These are phyloP conservation scores for Cryptomyrus ogoouensis DNA, from an alignment of 2,113 vertebrate genomes.

Conservation along the genomic window DNA sequence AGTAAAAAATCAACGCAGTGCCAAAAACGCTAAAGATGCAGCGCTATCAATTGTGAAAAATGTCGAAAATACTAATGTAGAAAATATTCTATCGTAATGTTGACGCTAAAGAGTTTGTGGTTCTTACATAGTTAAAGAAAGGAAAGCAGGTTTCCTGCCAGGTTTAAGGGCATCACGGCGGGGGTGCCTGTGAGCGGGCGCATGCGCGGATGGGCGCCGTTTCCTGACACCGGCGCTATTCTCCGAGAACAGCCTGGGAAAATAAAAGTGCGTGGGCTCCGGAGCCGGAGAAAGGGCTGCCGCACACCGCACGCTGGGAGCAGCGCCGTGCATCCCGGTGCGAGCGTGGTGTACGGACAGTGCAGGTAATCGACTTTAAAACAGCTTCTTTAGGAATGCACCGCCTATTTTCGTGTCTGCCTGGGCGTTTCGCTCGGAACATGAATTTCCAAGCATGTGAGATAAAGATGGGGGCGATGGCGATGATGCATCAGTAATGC, in stretches of 20 bases:
- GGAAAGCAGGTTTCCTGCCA: not conserved
- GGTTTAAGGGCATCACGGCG: not conserved
- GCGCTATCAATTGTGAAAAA: not conserved
- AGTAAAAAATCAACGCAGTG: not conserved
- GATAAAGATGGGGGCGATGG: slow-evolving; percentile 1
- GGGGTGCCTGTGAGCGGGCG: slow-evolving; percentile 12
- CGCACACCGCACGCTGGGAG: slow-evolving; percentile 20
- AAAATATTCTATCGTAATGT: not conserved
- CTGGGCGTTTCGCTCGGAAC: not conserved
- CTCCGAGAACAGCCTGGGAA: slow-evolving; percentile 32
- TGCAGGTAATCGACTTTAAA: slow-evolving; percentile 2
- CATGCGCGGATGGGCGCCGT: slow-evolving; percentile 35
- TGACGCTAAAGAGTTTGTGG: not conserved
- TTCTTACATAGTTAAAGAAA: not conserved
- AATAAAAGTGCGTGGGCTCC: slow-evolving; percentile 40
- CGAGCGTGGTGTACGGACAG: slow-evolving; percentile 11
- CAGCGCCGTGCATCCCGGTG: not conserved
- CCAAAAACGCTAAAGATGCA: not conserved
- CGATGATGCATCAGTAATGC: slow-evolving; percentile 5
- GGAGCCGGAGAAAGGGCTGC: slow-evolving; percentile 10
- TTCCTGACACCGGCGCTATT: slow-evolving; percentile 36
- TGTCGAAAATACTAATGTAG: not conserved
- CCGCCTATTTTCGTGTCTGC: not conserved
- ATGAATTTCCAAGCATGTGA: slow-evolving; percentile 4
- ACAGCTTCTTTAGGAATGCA: not conserved